Evolutionary conservation across 1,140 invertebrate genomes (phyloP).

Genomic region (Aphelenchoides fujianensis): DNA sequence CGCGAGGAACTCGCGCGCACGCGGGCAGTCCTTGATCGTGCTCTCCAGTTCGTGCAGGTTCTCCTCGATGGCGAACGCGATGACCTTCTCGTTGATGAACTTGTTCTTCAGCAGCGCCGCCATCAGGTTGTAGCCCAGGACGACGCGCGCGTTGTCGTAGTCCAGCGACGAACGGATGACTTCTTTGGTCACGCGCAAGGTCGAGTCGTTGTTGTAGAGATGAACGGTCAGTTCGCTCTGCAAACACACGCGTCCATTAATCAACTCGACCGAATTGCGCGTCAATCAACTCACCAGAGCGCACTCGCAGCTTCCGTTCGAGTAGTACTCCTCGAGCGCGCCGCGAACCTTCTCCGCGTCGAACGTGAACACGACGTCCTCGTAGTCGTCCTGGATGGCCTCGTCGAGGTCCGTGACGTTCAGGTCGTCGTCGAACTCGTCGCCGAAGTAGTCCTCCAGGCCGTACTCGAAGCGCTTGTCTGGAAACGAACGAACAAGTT

Average conservation of each 20-base stretch:
- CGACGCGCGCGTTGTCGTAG: conserved; percentile 5
- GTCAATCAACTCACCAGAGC: conserved; percentile 1
- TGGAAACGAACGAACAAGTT: conserved; percentile 32
- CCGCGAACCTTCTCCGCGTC: conserved; percentile 36
- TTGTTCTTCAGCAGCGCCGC: neutral
- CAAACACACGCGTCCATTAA: too few relatives aligned
- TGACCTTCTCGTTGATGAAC: neutral
- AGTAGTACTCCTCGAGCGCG: conserved; percentile 13
- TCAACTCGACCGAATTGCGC: neutral
- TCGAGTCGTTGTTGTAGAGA: conserved; percentile 10
- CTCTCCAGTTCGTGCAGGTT: conserved; percentile 4
- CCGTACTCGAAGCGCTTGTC: conserved; percentile 49
- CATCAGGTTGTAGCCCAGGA: conserved; percentile 7
- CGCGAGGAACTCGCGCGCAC: conserved; percentile 1
- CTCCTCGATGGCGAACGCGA: conserved; percentile 7
- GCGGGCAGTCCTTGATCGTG: conserved; percentile 5
- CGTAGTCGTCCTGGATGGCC: conserved; percentile 41
- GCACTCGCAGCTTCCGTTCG: neutral
- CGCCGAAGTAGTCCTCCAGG: conserved; percentile 43
- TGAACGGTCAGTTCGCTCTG: neutral
- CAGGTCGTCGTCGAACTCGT: conserved; percentile 28
- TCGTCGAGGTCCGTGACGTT: conserved; percentile 38
- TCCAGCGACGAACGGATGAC: conserved; percentile 12
- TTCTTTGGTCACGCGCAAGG: conserved; percentile 8
- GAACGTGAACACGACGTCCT: conserved; percentile 40